Conservation (phyloP, 2,888 invertebrate species). For the Eremobia ochroleuca region DNA sequence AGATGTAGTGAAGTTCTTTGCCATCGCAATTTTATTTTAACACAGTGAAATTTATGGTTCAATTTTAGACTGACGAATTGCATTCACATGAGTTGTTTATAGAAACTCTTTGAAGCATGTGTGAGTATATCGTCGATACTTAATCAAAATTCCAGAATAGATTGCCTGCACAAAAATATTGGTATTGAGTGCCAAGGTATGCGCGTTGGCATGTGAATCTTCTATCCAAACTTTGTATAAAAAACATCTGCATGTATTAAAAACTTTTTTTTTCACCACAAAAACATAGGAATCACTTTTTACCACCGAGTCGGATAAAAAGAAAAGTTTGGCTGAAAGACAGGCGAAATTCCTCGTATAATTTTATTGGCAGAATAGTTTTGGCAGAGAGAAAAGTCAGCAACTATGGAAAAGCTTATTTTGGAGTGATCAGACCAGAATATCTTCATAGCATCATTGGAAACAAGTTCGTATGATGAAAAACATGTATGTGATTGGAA, state of each 20-base stretch:
- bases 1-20: background rate
- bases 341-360: conserved; percentile 21
- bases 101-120: background rate
- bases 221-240: background rate
- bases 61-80: conserved; percentile 26
- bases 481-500: background rate
- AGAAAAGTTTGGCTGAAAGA: conserved; percentile 15
- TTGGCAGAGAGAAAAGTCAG: conserved; percentile 12
- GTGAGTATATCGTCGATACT: conserved; percentile 31
- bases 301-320: conserved; percentile 28
- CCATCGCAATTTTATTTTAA: conserved; percentile 2
- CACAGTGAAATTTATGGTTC: background rate
- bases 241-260: background rate
- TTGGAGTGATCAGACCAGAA: background rate
- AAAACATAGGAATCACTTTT: conserved; percentile 28
- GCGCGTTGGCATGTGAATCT: background rate
- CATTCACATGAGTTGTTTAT: conserved; percentile 15
- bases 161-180: conserved; percentile 40
- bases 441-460: background rate
- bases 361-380: conserved; percentile 31
- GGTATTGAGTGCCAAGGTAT: conserved; percentile 23
- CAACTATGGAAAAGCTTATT: conserved; percentile 13
- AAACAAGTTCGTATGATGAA: background rate
- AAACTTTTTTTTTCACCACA: background rate
- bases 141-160: conserved; percentile 43